phyloP scores from a whole-genome alignment of 2,113 vertebrate genomes.

The Rhynchopsitta pachyrhyncha region DNA sequence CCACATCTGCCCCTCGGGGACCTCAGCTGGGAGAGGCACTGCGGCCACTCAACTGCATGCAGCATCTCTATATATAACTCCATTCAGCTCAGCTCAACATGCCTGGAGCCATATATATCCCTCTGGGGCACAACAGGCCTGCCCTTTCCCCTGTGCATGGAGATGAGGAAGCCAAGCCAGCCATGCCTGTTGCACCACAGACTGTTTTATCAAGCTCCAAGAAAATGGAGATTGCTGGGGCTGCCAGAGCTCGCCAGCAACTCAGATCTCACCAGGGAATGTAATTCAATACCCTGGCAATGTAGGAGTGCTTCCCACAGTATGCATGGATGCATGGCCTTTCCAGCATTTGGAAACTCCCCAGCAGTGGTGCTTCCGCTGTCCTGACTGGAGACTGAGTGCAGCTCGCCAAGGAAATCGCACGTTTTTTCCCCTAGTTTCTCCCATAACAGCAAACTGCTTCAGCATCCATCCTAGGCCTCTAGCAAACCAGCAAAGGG shows the following conservation, averaged over 20 bases:
- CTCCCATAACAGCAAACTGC: neutral
- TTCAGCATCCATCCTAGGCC: neutral
- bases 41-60: fast-evolving
- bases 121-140: neutral
- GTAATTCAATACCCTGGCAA: neutral
- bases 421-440: neutral
- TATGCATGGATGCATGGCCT: fast-evolving
- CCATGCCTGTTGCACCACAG: fast-evolving
- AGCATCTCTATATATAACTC: neutral
- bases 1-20: neutral
- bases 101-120: fast-evolving
- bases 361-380: neutral
- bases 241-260: neutral
- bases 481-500: neutral
- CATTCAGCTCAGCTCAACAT: fast-evolving
- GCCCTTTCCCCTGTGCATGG: fast-evolving
- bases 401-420: neutral
- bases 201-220: neutral
- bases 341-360: neutral
- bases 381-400: fast-evolving
- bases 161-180: fast-evolving
- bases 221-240: neutral
- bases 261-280: neutral
- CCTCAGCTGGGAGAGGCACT: neutral
- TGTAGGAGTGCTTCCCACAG: neutral